phyloP scores from a whole-genome alignment of 2,888 invertebrate genomes.

The Nematopogon swammerdamellus region DNA sequence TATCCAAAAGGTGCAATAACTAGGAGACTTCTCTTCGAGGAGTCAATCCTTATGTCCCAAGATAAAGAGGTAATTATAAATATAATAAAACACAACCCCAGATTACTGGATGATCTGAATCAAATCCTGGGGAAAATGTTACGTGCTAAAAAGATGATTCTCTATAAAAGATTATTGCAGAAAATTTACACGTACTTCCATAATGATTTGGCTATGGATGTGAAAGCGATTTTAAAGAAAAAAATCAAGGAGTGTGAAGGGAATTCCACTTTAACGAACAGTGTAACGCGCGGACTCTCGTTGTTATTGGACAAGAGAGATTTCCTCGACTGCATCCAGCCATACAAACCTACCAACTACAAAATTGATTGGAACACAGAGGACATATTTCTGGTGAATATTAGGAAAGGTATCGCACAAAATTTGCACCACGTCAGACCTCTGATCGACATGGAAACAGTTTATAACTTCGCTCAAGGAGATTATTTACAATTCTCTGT shows the following conservation, averaged over 20 bases:
- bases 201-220: background rate
- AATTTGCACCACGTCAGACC: slow-evolving; percentile 9
- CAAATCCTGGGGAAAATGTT: background rate
- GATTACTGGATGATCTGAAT: background rate
- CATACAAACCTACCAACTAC: background rate
- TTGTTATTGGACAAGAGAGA: background rate
- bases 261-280: background rate
- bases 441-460: slow-evolving; percentile 3
- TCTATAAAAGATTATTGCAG: too few relatives aligned
- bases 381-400: slow-evolving; percentile 4
- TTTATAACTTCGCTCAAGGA: background rate
- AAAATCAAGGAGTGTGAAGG: background rate
- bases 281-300: background rate
- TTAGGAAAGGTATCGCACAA: slow-evolving; percentile 6
- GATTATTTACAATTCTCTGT: background rate
- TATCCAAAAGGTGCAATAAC: background rate
- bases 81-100: background rate
- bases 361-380: background rate
- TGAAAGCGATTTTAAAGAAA: background rate
- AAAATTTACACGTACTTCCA: background rate
- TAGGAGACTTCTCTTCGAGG: background rate
- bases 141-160: background rate
- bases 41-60: background rate
- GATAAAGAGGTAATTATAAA: background rate
- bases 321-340: background rate